Evolutionary conservation across 2,113 vertebrate species (phyloP), one percentile per base, ranked within the genome.

Genomic region (Riparia riparia): DNA sequence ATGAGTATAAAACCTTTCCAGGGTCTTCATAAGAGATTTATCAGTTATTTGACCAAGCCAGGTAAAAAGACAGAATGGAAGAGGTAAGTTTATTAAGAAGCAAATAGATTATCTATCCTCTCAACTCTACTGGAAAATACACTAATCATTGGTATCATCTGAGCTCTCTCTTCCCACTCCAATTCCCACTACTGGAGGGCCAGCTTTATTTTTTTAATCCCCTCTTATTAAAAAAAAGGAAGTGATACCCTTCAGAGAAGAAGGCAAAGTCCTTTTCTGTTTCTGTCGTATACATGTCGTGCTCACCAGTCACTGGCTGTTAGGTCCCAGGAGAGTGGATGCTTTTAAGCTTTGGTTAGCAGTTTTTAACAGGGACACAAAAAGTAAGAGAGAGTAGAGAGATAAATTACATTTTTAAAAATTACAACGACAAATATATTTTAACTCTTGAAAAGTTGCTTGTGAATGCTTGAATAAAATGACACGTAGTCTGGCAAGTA

Each of bases 271-370:
- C 12, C 14, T 83, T 92, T 83, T 31, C 41, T 91, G 25, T 83
- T 82, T 63, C 26, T 32, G 1, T 63, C 50, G 14, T 45, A 29
- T 49, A 29, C 3, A 5, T 7, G 6, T 50, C 0, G 0, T 50
- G 24, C 39, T 94, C 29, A 50, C 41, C 37, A 70, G 68, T 34
- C 63, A 51, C 22, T 53, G 32, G 16, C n/a, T 68, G 2, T 29
- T 64, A 37, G 16, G 31, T 82, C 32, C 34, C 42, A 42, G 19
- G 14, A 82, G 19, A 31, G 17, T 63, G 25, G 9, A 28, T 44
- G 20, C 32, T 34, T 60, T 88, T 76, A 80, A 76, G 10, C 26
- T 87, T 72, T 73, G 64, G 50, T 74, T 91, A 56, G 39, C 26
- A 21, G 8, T 41, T 87, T 91, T 89, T 58, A 57, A 47, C 32